A percentile compares a stretch with the other conserved stretches of the same genome.
Conservation (phyloP, 2,113 vertebrate species). For the Ellobius talpinus region DNA sequence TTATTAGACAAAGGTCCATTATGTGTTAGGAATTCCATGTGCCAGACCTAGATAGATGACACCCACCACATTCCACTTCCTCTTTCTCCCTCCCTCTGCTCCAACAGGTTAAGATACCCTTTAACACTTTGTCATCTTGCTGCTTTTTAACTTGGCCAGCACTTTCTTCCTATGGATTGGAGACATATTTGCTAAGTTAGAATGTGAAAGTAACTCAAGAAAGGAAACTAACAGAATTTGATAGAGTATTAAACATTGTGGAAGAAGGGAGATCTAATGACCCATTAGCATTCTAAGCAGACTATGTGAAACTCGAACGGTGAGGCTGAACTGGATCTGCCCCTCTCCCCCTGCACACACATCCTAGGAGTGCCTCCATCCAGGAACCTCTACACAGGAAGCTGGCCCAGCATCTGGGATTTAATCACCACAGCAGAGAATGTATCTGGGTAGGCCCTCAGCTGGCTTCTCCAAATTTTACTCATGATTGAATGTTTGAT, state of each 20-base stretch:
- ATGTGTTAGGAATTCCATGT: not conserved
- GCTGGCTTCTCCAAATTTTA: slow-evolving; percentile 77
- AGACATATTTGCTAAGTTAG: slow-evolving; percentile 14
- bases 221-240: slow-evolving; percentile 34
- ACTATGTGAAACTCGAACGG: slow-evolving; percentile 64
- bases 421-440: slow-evolving; percentile 75
- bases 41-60: not conserved
- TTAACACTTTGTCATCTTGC: not conserved
- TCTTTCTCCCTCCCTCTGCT: not conserved
- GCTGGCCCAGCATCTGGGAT: slow-evolving; percentile 79
- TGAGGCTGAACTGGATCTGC: slow-evolving; percentile 14
- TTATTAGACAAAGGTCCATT: slow-evolving; percentile 10
- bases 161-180: not conserved
- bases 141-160: slow-evolving; percentile 16
- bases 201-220: slow-evolving; percentile 58
- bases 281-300: slow-evolving; percentile 77
- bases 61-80: not conserved
- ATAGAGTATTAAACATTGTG: not conserved
- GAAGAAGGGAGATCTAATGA: slow-evolving; percentile 8
- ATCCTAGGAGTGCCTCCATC: slow-evolving; percentile 62
- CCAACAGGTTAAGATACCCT: not conserved
- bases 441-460: slow-evolving; percentile 69
- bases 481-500: slow-evolving; percentile 65
- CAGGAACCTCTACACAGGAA: not conserved
- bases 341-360: slow-evolving; percentile 42